Evolutionary conservation across 2,888 invertebrate species (phyloP).

Genomic region (Philonicus albiceps): DNA sequence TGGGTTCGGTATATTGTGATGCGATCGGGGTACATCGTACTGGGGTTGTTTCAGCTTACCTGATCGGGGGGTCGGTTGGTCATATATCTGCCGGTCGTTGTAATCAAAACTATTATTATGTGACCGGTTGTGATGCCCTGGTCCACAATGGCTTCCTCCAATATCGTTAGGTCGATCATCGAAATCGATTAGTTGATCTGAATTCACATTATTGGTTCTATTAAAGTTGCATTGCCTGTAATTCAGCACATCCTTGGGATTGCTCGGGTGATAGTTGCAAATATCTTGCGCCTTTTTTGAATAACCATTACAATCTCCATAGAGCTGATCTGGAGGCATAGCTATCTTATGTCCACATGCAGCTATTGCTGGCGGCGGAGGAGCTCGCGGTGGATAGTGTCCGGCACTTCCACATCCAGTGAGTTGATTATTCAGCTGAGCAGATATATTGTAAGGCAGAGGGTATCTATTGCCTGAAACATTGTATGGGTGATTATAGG

Average conservation of each 20-base stretch:
- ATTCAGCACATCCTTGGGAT: constrained; percentile 41
- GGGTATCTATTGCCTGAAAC: constrained; percentile 62
- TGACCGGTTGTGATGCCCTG: constrained; percentile 43
- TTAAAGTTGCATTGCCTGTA: constrained; percentile 39
- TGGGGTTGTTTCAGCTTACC: constrained; percentile 38
- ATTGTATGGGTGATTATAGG: constrained; percentile 59
- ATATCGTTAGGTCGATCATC: constrained; percentile 56
- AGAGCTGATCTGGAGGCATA: constrained; percentile 40
- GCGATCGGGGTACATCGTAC: constrained; percentile 39
- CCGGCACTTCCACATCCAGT: neutral
- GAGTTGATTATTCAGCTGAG: constrained; percentile 54
- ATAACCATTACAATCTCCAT: constrained; percentile 45
- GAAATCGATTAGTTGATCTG: constrained; percentile 59
- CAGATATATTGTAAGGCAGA: constrained; percentile 60
- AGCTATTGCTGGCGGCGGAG: constrained; percentile 29
- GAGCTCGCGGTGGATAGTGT: constrained; percentile 34
- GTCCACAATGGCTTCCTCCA: neutral
- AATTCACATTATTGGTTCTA: constrained; percentile 37
- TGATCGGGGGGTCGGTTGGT: neutral
- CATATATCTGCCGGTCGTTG: constrained; percentile 50
- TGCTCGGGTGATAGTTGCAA: constrained; percentile 40
- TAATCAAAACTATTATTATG: constrained; percentile 54
- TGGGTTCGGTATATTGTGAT: constrained; percentile 33
- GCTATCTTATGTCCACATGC: constrained; percentile 40
- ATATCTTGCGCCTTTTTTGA: constrained; percentile 42